These are phyloP conservation scores for Psix sp. DNA, from an alignment of 1,140 invertebrate species.

Conservation along the genomic window DNA sequence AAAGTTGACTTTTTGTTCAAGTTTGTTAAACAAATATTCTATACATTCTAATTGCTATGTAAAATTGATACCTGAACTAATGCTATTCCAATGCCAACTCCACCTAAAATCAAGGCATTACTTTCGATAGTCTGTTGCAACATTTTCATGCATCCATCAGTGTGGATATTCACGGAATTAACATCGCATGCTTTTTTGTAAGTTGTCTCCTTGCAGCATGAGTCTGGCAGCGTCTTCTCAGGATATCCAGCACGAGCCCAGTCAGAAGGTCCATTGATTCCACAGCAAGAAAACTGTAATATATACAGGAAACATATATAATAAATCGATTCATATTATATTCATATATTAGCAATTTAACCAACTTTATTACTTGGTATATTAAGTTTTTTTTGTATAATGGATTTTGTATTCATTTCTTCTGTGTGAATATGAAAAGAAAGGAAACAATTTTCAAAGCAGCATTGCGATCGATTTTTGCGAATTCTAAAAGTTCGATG, in stretches of 20 bases:
- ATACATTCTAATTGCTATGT: too few relatives aligned
- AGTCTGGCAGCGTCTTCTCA: slow-evolving; percentile 80
- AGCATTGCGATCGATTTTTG: slow-evolving; percentile 14
- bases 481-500: slow-evolving; percentile 27
- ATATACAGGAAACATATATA: not conserved
- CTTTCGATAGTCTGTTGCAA: slow-evolving; percentile 81
- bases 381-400: too few relatives aligned
- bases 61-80: slow-evolving; percentile 82
- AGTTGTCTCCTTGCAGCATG: slow-evolving; percentile 81
- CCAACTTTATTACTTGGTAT: too few relatives aligned
- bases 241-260: slow-evolving; percentile 79
- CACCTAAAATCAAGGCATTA: slow-evolving; percentile 84
- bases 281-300: slow-evolving; percentile 87
- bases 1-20: too few relatives aligned
- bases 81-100: slow-evolving; percentile 87
- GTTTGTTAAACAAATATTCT: too few relatives aligned
- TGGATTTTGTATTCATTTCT: too few relatives aligned
- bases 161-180: slow-evolving; percentile 72
- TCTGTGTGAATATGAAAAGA: too few relatives aligned
- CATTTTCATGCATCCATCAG: slow-evolving; percentile 82
- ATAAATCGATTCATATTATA: not conserved
- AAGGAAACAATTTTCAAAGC: not conserved
- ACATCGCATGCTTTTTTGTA: slow-evolving; percentile 72
- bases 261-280: slow-evolving; percentile 82
- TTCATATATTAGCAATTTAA: too few relatives aligned